A percentile compares a stretch with the other conserved stretches of the same genome.
Evolutionary conservation across 1,140 invertebrate genomes (phyloP).

Genomic region (Palaemon carinicauda): DNA sequence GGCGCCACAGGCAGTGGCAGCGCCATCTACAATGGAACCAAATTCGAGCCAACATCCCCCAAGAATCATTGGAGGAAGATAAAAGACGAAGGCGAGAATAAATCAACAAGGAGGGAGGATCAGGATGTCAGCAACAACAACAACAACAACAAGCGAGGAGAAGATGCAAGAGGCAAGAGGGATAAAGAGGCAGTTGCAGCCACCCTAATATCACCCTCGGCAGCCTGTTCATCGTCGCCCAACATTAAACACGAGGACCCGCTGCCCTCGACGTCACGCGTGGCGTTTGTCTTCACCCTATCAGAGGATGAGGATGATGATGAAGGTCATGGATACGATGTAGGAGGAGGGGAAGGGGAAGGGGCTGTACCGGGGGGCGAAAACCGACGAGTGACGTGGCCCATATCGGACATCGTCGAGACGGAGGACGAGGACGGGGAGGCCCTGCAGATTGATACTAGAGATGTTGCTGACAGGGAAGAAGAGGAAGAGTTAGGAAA

Average conservation of each 20-base stretch:
- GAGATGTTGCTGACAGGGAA: not conserved
- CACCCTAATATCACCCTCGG: too few relatives aligned
- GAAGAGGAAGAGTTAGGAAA: not conserved
- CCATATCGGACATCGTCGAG: conserved; percentile 47
- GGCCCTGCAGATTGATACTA: not conserved
- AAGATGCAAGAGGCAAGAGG: conserved; percentile 10
- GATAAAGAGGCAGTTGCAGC: not conserved
- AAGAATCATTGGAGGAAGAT: too few relatives aligned
- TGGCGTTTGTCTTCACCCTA: conserved; percentile 14
- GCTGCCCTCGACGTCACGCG: conserved; percentile 6
- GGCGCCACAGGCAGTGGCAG: too few relatives aligned
- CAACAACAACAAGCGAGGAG: not conserved
- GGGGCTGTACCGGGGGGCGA: not conserved
- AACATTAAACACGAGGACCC: not conserved
- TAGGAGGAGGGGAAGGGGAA: not conserved
- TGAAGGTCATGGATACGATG: not conserved
- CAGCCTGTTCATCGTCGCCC: not conserved
- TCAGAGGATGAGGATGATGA: conserved; percentile 28
- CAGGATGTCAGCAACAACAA: not conserved
- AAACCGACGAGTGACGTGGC: conserved; percentile 26
- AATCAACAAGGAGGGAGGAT: not conserved
- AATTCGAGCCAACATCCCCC: too few relatives aligned
- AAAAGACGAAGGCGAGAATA: not conserved
- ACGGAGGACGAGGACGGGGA: conserved; percentile 49
- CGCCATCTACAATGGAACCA: too few relatives aligned